phyloP scores from a whole-genome alignment of 2,888 invertebrate genomes.

The Creontiades dilutus region DNA sequence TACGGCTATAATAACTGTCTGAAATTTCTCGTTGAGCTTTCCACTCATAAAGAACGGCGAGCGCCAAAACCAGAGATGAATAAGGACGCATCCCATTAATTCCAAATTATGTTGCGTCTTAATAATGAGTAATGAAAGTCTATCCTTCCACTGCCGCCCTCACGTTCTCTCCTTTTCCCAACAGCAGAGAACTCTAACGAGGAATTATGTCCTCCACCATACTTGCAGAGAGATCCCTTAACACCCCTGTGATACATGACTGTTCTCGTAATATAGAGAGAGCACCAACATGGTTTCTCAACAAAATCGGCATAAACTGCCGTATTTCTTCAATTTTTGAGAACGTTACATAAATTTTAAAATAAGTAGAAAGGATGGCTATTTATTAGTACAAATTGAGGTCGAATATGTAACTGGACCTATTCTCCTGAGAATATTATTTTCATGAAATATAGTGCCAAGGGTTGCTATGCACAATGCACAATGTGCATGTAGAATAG shows the following conservation, averaged over 20 bases:
- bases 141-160: background rate
- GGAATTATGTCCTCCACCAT: constrained; percentile 34
- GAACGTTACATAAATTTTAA: too few species aligned
- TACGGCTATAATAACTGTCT: background rate
- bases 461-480: too few species aligned
- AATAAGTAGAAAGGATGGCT: too few species aligned
- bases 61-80: background rate
- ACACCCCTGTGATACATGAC: constrained; percentile 22
- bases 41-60: constrained; percentile 13
- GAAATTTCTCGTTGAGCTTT: background rate
- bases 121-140: constrained; percentile 48
- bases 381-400: too few species aligned
- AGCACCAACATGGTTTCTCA: too few species aligned
- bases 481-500: too few species aligned
- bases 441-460: too few species aligned
- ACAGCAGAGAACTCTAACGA: constrained; percentile 41
- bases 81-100: constrained; percentile 45
- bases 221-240: constrained; percentile 32
- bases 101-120: constrained; percentile 39
- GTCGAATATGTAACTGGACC: too few species aligned
- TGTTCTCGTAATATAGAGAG: constrained; percentile 5
- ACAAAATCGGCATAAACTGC: background rate
- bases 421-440: too few species aligned
- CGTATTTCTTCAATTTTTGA: background rate
- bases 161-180: background rate